phyloP scores from a whole-genome alignment of 2,113 vertebrate species.

The Solenodon paradoxus region DNA sequence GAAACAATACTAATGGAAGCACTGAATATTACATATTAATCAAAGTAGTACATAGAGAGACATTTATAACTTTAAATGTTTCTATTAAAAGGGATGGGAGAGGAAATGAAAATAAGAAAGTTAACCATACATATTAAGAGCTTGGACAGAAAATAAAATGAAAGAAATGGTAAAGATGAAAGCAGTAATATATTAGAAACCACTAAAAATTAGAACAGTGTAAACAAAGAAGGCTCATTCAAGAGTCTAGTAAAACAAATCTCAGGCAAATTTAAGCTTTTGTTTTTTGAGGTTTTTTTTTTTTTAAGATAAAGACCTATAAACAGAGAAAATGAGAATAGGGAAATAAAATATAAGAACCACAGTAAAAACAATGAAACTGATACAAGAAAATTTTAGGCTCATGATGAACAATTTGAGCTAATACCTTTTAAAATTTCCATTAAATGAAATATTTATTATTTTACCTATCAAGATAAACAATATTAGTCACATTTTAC shows the following conservation, averaged over 20 bases:
- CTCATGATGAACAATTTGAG: background rate
- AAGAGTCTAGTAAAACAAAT: conserved; percentile 48
- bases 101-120: background rate
- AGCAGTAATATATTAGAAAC: conserved; percentile 18
- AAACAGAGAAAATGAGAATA: background rate
- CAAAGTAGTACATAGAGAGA: background rate
- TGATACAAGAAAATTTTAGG: background rate
- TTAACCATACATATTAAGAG: conserved; percentile 26
- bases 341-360: background rate
- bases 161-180: conserved; percentile 63
- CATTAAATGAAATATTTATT: background rate
- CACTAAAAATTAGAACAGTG: conserved; percentile 32
- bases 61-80: background rate
- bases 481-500: background rate
- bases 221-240: conserved; percentile 35
- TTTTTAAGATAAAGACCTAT: background rate
- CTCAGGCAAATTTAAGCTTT: background rate
- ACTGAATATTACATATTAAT: background rate
- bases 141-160: conserved; percentile 10
- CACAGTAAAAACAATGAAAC: background rate
- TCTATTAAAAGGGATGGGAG: background rate
- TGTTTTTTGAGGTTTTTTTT: too few species aligned
- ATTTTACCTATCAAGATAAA: background rate
- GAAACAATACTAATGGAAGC: background rate
- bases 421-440: background rate